These are phyloP conservation scores for Rhyacichthys aspro DNA, from an alignment of 2,797 vertebrate genomes.

Conservation along the genomic window DNA sequence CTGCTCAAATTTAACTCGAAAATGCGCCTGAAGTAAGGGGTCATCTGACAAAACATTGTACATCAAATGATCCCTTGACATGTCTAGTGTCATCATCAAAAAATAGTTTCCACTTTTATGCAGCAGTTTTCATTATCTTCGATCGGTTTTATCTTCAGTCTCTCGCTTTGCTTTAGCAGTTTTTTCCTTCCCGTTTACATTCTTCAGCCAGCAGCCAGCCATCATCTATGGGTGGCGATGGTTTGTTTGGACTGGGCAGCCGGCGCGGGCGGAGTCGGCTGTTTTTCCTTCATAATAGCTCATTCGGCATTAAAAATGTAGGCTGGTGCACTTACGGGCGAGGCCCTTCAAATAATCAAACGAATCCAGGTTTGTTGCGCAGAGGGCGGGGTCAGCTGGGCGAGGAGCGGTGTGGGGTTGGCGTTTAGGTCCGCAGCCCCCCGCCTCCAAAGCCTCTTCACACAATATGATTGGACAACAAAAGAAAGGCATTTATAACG, in stretches of 20 bases:
- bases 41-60: conserved; percentile 73
- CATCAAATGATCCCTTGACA: conserved; percentile 50
- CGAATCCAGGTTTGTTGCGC: conserved; percentile 46
- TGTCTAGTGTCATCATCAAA: conserved; percentile 57
- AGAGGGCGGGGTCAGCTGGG: conserved; percentile 45
- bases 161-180: conserved; percentile 65
- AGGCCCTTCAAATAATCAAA: conserved; percentile 38
- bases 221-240: conserved; percentile 50
- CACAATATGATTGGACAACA: conserved; percentile 33
- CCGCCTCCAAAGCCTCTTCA: conserved; percentile 9
- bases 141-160: conserved; percentile 60
- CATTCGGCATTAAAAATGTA: conserved; percentile 61
- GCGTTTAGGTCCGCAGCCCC: conserved; percentile 20
- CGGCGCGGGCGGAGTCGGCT: conserved; percentile 46
- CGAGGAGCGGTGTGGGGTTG: conserved; percentile 26
- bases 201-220: conserved; percentile 73
- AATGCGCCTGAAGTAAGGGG: conserved; percentile 72
- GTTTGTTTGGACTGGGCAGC: neutral
- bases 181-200: conserved; percentile 78
- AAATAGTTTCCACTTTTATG: conserved; percentile 51
- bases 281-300: conserved; percentile 69
- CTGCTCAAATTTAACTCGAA: conserved; percentile 69
- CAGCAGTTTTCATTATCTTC: conserved; percentile 51
- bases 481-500: conserved; percentile 10
- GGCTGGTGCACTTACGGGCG: conserved; percentile 23